Base-by-base conservation (phyloP, 1,140 invertebrate species). In the Drosophila carrolli region DNA sequence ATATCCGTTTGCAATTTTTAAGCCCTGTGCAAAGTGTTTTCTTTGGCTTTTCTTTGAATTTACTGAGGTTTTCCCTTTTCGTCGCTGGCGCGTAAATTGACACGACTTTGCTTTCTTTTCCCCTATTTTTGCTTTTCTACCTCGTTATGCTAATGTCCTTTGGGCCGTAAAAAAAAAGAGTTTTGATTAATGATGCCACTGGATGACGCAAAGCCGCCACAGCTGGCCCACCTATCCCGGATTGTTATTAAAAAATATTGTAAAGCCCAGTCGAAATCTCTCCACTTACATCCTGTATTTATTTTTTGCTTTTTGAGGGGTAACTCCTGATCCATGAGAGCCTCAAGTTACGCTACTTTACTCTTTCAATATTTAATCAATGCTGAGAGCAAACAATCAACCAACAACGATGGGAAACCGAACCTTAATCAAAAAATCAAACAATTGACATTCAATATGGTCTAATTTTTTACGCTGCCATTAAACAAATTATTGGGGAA, bases 371-470 rank as follows among this genome's bases (percentile, higher is more conserved):
- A 91, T 91, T 91, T 89, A 79, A 85, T 91, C 88, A 91, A 77
- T 67, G 71, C 50, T 55, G 59, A 74, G 65, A 70, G 58, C 68
- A 79, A 77, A 81, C 71, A 67, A 54, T 46, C 50, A 57, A 50
- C 40, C 56, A 57, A n/a, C 46, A 13, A 61, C 11, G 58, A 48
- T 40, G 51, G 14, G 58, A 65, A 62, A 41, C 37, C 13, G 55
- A 44, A 59, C 55, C 82, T 78, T 90, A 88, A 90, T 91, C 83
- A 81, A 84, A 91, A 91, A 91, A 82, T 91, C 89, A 91, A 91
- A 91, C 89, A 91, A 91, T 91, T 91, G 89, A 91, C 89, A 91
- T 91, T 91, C 89, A 91, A 91, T 91, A 91, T 91, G 89, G 83
- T 91, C 89, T 91, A 91, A 91, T 91, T 91, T 91, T 91, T 91